A percentile compares a stretch with the other conserved stretches of the same genome.
These are phyloP conservation scores for Paradoxurus hermaphroditus DNA, from an alignment of 2,113 vertebrate genomes.

Conservation along the genomic window DNA sequence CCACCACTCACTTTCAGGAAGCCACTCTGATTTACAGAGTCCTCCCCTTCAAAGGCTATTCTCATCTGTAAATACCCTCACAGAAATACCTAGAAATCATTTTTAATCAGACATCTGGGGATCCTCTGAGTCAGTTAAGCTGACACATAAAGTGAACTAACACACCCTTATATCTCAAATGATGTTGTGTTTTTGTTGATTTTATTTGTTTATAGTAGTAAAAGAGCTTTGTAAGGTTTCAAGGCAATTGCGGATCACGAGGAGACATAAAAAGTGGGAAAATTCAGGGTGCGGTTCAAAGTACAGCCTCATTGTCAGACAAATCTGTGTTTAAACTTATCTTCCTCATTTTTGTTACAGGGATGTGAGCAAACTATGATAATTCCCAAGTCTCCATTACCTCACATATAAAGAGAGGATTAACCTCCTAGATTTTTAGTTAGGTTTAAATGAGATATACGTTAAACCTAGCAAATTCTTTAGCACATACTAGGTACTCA, in stretches of 20 bases:
- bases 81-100: not conserved
- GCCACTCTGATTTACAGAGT: not conserved
- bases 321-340: not conserved
- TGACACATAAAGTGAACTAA: not conserved
- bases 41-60: not conserved
- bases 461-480: not conserved
- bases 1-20: not conserved
- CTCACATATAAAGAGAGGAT: not conserved
- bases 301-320: not conserved
- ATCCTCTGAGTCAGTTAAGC: not conserved
- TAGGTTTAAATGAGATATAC: not conserved
- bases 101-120: not conserved
- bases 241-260: not conserved
- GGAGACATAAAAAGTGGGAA: not conserved
- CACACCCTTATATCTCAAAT: not conserved
- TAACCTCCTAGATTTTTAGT: not conserved
- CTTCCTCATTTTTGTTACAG: not conserved
- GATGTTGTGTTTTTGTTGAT: not conserved
- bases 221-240: not conserved
- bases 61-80: not conserved
- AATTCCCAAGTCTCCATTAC: not conserved
- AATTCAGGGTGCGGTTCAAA: not conserved
- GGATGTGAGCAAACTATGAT: not conserved
- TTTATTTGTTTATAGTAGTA: not conserved
- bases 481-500: not conserved